Conservation (phyloP, 1,140 invertebrate species). For the Bombus difficillimus region DNA sequence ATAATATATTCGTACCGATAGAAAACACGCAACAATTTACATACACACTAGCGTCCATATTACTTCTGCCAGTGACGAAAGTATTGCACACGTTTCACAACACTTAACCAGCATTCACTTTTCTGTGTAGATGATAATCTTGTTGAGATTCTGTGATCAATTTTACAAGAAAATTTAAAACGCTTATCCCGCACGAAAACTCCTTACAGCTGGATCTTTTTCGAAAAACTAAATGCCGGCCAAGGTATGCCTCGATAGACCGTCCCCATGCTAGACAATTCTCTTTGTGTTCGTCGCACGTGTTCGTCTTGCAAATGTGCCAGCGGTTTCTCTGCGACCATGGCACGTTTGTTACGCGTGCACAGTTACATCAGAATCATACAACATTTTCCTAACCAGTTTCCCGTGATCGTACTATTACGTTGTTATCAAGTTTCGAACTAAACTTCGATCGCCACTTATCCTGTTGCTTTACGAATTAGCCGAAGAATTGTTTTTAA, state of each 20-base stretch:
- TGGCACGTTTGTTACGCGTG: constrained; percentile 24
- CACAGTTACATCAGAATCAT: background rate
- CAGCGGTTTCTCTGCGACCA: constrained; percentile 34
- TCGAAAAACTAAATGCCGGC: too few species aligned
- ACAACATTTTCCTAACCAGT: background rate
- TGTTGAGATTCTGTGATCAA: background rate
- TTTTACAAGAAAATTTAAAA: background rate
- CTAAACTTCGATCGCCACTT: too few species aligned
- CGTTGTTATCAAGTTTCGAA: background rate
- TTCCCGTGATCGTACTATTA: background rate
- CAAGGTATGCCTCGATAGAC: background rate
- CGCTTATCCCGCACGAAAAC: too few species aligned
- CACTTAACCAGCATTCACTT: background rate
- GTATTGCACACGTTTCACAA: background rate
- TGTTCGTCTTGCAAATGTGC: background rate
- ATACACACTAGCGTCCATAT: background rate
- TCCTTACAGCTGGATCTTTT: background rate
- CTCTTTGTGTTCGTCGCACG: constrained; percentile 19
- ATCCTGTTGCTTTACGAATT: background rate
- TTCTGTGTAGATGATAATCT: too few species aligned
- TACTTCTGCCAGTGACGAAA: background rate
- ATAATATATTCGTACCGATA: background rate
- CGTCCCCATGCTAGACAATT: too few species aligned
- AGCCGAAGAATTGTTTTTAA: background rate
- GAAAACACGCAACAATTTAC: background rate